Base-by-base conservation (phyloP, 2,113 vertebrate species). In the Manacus vitellinus region DNA sequence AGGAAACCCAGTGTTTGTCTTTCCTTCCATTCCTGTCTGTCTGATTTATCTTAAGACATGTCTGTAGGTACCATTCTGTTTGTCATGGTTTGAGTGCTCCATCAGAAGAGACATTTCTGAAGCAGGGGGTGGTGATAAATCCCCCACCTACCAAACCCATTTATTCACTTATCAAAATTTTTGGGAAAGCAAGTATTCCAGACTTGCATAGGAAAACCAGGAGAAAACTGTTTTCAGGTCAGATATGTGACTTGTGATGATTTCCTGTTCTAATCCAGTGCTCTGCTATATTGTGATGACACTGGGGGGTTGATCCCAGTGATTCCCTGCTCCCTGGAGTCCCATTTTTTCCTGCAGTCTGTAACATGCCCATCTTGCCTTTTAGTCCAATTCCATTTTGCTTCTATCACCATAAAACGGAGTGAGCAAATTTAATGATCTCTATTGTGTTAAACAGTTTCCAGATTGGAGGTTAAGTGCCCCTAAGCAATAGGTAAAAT, bases 61-160 rank as follows among this genome's bases (percentile, higher is more conserved):
- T 70, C 68, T 0, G 1, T 3, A 43, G 52, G 39, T 27, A 4
- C 35, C 1, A 0, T 67, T 37, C 39, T 54, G 2, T 12, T 63
- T 59, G 77, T 43, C n/a, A 1, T 0, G 4, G 15, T 61, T 22
- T 5, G n/a, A 14, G 22, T 56, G 9, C 21, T 74, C 37, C 16
- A 6, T 54, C 31, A 49, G 28, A 27, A 51, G 33, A 43, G 39
- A 16, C 0, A 24, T 20, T 9, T 67, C 33, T 41, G 35, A 68
- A 27, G 27, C 67, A 59, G 43, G 63, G 47, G 4, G 11, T 9
- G 27, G 6, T 46, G 37, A 76, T 15, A 59, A 43, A 75, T 37
- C 20, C 9, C 8, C 10, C 16, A 10, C 9, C 10, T 30, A 19
- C 16, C 30, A 30, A 39, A 7, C 17, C 6, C 14, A 0, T 35